These are phyloP conservation scores for Penaeus indicus DNA, from an alignment of 1,140 invertebrate genomes.

Conservation along the genomic window DNA sequence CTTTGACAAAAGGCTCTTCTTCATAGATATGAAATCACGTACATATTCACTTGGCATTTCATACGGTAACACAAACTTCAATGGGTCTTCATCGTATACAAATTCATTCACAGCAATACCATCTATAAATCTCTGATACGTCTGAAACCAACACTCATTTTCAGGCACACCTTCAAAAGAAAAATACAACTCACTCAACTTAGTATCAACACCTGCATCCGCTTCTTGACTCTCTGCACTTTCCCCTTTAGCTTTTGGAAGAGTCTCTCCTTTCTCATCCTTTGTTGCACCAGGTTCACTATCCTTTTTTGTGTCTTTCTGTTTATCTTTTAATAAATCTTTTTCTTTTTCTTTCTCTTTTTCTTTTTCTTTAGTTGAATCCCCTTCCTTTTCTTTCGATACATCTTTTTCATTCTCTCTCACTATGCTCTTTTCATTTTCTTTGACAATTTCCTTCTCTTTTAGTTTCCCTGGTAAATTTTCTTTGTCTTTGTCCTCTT, in stretches of 20 bases:
- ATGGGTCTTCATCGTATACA: slow-evolving; percentile 61
- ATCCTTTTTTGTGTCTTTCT: slow-evolving; percentile 28
- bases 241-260: slow-evolving; percentile 28
- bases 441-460: not conserved
- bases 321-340: not conserved
- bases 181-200: slow-evolving; percentile 59
- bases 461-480: not conserved
- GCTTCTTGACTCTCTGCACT: not conserved
- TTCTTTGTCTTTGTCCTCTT: slow-evolving; percentile 1
- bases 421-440: not conserved
- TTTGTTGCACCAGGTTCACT: slow-evolving; percentile 15
- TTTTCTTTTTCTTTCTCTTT: not conserved
- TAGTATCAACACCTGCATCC: slow-evolving; percentile 29
- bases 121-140: slow-evolving; percentile 64
- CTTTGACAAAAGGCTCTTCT: slow-evolving; percentile 58
- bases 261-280: slow-evolving; percentile 28
- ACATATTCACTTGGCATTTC: slow-evolving; percentile 66
- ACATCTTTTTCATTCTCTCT: slow-evolving; percentile 12
- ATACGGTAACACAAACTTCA: slow-evolving; percentile 65
- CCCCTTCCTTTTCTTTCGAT: slow-evolving; percentile 28
- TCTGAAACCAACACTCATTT: slow-evolving; percentile 65
- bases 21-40: slow-evolving; percentile 55
- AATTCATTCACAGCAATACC: slow-evolving; percentile 61
- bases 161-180: slow-evolving; percentile 65
- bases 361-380: not conserved